A percentile compares a stretch with the other conserved stretches of the same genome.
phyloP scores from a whole-genome alignment of 2,888 invertebrate species.

The Callimorpha dominula region DNA sequence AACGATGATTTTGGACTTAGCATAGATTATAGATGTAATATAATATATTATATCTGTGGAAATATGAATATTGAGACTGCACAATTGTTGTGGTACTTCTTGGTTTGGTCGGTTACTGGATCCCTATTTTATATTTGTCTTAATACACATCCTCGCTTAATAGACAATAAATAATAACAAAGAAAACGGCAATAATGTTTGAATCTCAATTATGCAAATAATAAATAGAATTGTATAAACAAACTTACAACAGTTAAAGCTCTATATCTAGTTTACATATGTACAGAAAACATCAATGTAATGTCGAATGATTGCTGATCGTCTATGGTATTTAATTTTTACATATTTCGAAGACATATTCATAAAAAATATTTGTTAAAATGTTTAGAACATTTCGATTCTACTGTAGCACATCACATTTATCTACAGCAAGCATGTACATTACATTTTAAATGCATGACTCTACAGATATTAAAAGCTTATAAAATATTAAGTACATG shows the following conservation, averaged over 20 bases:
- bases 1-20: neutral
- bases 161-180: slow-evolving; percentile 52
- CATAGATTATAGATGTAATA: slow-evolving; percentile 9
- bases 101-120: slow-evolving; percentile 17
- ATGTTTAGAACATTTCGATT: slow-evolving; percentile 48
- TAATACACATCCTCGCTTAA: slow-evolving; percentile 31
- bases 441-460: slow-evolving; percentile 73
- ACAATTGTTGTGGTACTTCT: slow-evolving; percentile 4
- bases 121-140: slow-evolving; percentile 23
- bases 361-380: slow-evolving; percentile 43
- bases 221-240: slow-evolving; percentile 66
- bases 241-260: slow-evolving; percentile 83
- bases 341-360: slow-evolving; percentile 35
- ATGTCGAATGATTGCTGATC: slow-evolving; percentile 52
- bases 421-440: slow-evolving; percentile 61
- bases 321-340: slow-evolving; percentile 32
- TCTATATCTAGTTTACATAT: slow-evolving; percentile 83
- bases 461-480: slow-evolving; percentile 67
- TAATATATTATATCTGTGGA: neutral
- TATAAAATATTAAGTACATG: slow-evolving; percentile 83
- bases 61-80: slow-evolving; percentile 22
- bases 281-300: slow-evolving; percentile 70
- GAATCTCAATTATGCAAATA: slow-evolving; percentile 59
- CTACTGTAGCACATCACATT: slow-evolving; percentile 32
- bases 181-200: slow-evolving; percentile 31